These are phyloP conservation scores for Aporophyla nigra DNA, from an alignment of 2,888 invertebrate genomes.

Conservation along the genomic window DNA sequence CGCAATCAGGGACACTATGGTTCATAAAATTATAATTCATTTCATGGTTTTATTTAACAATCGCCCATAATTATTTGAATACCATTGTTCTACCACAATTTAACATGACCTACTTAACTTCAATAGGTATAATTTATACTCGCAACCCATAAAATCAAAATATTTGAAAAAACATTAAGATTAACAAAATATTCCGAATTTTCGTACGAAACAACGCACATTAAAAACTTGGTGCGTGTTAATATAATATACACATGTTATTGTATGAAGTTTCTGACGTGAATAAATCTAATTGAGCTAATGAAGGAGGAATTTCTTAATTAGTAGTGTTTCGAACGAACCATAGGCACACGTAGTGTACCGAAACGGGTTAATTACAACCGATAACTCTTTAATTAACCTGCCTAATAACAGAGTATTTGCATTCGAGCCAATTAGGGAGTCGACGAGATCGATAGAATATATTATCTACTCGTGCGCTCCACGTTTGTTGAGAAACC, in stretches of 20 bases:
- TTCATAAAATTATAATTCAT: conserved; percentile 35
- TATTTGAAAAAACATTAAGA: conserved; percentile 60
- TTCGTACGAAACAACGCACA: conserved; percentile 51
- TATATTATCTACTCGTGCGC: conserved; percentile 73
- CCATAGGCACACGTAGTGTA: conserved; percentile 86
- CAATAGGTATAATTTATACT: not conserved
- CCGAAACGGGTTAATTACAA: conserved; percentile 89
- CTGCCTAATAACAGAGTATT: conserved; percentile 90
- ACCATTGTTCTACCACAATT: conserved; percentile 41
- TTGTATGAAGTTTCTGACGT: conserved; percentile 78
- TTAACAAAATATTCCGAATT: conserved; percentile 63
- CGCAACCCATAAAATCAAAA: conserved; percentile 38
- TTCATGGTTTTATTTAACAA: conserved; percentile 44
- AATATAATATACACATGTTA: conserved; percentile 67
- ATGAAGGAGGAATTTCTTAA: conserved; percentile 90
- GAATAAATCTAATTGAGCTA: conserved; percentile 88
- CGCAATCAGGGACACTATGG: conserved; percentile 37
- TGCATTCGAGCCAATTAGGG: conserved; percentile 88
- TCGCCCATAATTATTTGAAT: conserved; percentile 26
- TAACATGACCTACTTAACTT: conserved; percentile 41
- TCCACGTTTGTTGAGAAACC: conserved; percentile 56
- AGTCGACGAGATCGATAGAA: conserved; percentile 79
- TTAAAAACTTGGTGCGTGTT: conserved; percentile 62
- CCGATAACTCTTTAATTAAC: conserved; percentile 91
- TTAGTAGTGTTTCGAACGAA: conserved; percentile 87